phyloP scores from a whole-genome alignment of 2,888 invertebrate species.

The Amphimallon solstitiale region DNA sequence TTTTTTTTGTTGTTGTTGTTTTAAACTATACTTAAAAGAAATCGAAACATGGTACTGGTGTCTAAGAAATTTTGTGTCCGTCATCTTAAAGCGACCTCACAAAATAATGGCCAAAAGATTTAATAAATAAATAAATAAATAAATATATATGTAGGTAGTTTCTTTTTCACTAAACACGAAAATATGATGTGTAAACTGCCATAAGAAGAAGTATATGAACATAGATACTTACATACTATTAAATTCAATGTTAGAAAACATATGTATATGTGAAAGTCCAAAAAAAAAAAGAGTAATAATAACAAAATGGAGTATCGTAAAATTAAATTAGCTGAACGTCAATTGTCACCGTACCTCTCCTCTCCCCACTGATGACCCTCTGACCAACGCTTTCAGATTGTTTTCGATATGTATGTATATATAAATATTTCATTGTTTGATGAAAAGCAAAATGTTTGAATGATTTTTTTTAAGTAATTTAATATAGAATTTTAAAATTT shows the following conservation, averaged over 20 bases:
- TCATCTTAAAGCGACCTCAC: constrained; percentile 8
- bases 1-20: not conserved
- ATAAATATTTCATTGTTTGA: not conserved
- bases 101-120: constrained; percentile 36
- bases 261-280: constrained; percentile 23
- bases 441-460: not conserved
- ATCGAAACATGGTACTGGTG: not conserved
- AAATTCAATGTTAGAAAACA: constrained; percentile 23
- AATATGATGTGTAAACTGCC: constrained; percentile 32
- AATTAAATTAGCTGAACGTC: constrained; percentile 14
- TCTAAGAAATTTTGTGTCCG: not conserved
- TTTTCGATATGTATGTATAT: not conserved
- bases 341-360: not conserved
- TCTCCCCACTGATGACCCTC: no score
- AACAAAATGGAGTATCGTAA: constrained; percentile 8
- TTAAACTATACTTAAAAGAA: not conserved
- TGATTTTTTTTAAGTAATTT: not conserved
- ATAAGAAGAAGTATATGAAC: constrained; percentile 17
- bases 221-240: constrained; percentile 1
- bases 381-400: constrained; percentile 1
- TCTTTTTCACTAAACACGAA: constrained; percentile 27
- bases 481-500: constrained; percentile 1
- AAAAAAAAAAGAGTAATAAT: not conserved
- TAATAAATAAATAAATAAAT: not conserved
- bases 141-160: constrained; percentile 25